Evolutionary conservation across 2,797 vertebrate species (phyloP), one percentile per base, ranked within the genome.

Genomic region (Melanotaenia maccullochi): DNA sequence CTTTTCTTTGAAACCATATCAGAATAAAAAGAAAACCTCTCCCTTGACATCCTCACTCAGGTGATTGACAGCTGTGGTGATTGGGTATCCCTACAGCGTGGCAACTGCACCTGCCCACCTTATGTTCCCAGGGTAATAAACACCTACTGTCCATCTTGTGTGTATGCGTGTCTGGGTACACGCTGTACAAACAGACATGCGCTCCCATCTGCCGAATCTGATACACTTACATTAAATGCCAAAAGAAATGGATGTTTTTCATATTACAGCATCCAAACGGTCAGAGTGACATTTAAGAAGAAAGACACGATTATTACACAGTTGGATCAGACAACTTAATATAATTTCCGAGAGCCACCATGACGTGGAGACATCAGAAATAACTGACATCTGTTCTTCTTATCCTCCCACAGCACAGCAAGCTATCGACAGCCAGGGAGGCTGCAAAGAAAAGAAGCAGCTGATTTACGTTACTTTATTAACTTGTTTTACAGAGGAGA

Each of bases 311-410:
- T 65, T 49, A 67, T 64, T 67, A 65, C 68, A 71, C 11, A n/a
- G 70, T 66, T 22, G 72, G 70, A 79, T 75, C 62, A 60, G 58
- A 65, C 75, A 54, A 63, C 75, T 67, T 78, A 71, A 84, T 79
- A 71, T 56, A 68, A 68, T 86, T 73, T 82, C 63, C 20, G 59
- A 68, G 68, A 77, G 61, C 24, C 54, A 12, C 57, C 0, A 62
- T 65, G 60, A 78, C 63, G 60, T 47, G 11, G 71, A 61, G 70
- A 63, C 75, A 68, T 68, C 63, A 68, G 79, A 76, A 83, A 87
- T 81, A 83, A 82, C 56, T 75, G 82, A 82, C 88, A 88, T 85
- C 79, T 86, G 68, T 69, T 83, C 64, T 65, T 74, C 68, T 79
- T 65, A 81, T 88, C 84, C 59, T 60, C 66, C 71, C 73, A 84